Conservation (phyloP, 1,140 invertebrate genomes). For the Drosophila equinoxialis region DNA sequence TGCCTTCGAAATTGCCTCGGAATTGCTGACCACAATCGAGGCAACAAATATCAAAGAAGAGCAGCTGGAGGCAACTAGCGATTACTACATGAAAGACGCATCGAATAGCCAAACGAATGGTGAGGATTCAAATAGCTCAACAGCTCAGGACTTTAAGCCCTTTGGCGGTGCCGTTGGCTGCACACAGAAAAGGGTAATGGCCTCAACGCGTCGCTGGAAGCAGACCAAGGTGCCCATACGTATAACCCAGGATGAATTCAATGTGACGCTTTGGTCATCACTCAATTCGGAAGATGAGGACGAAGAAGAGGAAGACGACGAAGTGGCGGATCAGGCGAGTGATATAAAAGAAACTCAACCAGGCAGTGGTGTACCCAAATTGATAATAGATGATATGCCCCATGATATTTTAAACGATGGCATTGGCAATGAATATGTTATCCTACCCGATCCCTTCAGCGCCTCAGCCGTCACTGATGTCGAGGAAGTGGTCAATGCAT, state of each 20-base stretch:
- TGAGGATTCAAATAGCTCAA: conserved; percentile 68
- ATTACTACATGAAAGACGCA: conserved; percentile 67
- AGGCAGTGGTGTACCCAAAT: conserved; percentile 42
- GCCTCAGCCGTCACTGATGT: conserved; percentile 67
- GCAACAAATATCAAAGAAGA: conserved; percentile 69
- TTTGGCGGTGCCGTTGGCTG: conserved; percentile 46
- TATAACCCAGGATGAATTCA: conserved; percentile 72
- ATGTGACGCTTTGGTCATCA: conserved; percentile 71
- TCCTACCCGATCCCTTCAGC: conserved; percentile 73
- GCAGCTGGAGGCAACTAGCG: conserved; percentile 55
- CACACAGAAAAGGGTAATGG: conserved; percentile 31
- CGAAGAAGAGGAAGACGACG: conserved; percentile 53
- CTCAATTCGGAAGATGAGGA: conserved; percentile 71
- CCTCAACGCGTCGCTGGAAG: conserved; percentile 63
- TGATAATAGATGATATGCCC: conserved; percentile 65
- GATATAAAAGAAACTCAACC: conserved; percentile 10
- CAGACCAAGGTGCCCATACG: conserved; percentile 75
- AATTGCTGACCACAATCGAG: conserved; percentile 70
- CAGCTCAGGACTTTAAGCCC: conserved; percentile 65
- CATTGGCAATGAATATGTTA: conserved; percentile 75
- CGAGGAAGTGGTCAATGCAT: conserved; percentile 72
- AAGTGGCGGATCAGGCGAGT: conserved; percentile 34
- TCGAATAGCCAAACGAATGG: conserved; percentile 5
- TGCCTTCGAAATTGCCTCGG: conserved; percentile 65
- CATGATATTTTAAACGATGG: conserved; percentile 69